Base-by-base conservation (phyloP, 2,113 vertebrate genomes). In the Ranitomeya imitator region DNA sequence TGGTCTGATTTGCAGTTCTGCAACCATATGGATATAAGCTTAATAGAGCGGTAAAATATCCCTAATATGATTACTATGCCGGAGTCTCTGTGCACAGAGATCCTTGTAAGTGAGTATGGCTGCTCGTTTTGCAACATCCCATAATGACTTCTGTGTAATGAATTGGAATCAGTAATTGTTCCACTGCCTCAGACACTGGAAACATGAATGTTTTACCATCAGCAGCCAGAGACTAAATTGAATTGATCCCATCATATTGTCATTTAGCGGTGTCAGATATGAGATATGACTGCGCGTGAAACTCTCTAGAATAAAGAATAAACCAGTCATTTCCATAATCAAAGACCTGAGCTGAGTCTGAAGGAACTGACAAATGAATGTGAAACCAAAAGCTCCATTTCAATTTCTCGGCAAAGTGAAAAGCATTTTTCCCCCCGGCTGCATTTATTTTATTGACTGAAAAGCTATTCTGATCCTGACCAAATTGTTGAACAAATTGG, bases 141-240 rank as follows among this genome's bases (percentile, higher is more conserved):
- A 51, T 71, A 84, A 84, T 84, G 82, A 84, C 82, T 67, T 67
- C 37, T 84, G 82, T 84, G 63, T 84, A 84, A 84, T 84, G 82
- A 84, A 52, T 71, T 67, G 82, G 82, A 84, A 84, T 84, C 65
- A n/a, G 61, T 69, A 84, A 69, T 69, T 69, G 82, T 84, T 84
- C n/a, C 61, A 71, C 31, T 84, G 82, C 63, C 82, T 69, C 18
- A n/a, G 81, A 61, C 59, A 51, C 60, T 83, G 59, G 81, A 83
- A 83, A 83, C 61, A 83, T 57, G 77, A 83, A 83, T 83, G 81
- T 83, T 83, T 83, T 83, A 83, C 60, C 61, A 65, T 65, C 60
- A 65, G 81, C 79, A 83, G 45, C 59, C 79, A 67, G 61, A 67
- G 60, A 65, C n/a, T 51, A 83, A 83, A 83, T 65, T 65, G 61